A percentile compares a stretch with the other conserved stretches of the same genome.
These are phyloP conservation scores for Malthinus seriepunctatus DNA, from an alignment of 2,888 invertebrate genomes.

Conservation along the genomic window DNA sequence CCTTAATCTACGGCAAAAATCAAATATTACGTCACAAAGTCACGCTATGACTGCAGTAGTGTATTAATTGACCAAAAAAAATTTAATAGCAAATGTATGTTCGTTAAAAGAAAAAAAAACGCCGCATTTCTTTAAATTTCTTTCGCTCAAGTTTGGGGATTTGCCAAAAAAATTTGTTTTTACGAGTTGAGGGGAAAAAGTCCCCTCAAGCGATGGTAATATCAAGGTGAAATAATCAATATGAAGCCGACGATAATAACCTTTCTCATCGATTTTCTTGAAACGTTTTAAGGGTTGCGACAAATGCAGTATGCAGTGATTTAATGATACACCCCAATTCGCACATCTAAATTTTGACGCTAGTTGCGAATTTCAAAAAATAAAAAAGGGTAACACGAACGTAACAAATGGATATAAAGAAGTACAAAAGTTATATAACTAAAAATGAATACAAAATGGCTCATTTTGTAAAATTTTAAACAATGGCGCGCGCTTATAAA, in stretches of 20 bases:
- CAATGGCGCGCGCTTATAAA: not conserved
- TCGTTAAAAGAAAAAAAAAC: not conserved
- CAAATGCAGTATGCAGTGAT: not conserved
- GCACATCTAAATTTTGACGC: not conserved
- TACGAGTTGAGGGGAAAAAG: no score
- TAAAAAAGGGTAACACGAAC: not conserved
- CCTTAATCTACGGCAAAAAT: slow-evolving; percentile 48
- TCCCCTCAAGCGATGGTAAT: not conserved
- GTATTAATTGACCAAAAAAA: slow-evolving; percentile 26
- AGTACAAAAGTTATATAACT: not conserved
- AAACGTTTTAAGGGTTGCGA: slow-evolving; percentile 13
- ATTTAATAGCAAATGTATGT: not conserved
- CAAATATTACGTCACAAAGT: slow-evolving; percentile 48
- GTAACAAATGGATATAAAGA: not conserved
- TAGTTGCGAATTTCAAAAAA: not conserved
- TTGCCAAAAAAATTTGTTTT: not conserved
- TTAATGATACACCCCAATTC: slow-evolving; percentile 1
- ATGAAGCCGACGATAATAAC: slow-evolving; percentile 46
- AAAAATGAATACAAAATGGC: slow-evolving; percentile 1
- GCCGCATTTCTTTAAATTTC: not conserved
- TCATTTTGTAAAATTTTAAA: not conserved
- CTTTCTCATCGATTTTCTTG: slow-evolving; percentile 49
- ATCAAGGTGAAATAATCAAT: slow-evolving; percentile 39
- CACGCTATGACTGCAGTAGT: slow-evolving; percentile 47
- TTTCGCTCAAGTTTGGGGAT: not conserved